Percentiles rank a stretch among this genome's conserved stretches.
These are phyloP conservation scores for Pseudochirops cupreus DNA, from an alignment of 2,797 vertebrate species.

Conservation along the genomic window DNA sequence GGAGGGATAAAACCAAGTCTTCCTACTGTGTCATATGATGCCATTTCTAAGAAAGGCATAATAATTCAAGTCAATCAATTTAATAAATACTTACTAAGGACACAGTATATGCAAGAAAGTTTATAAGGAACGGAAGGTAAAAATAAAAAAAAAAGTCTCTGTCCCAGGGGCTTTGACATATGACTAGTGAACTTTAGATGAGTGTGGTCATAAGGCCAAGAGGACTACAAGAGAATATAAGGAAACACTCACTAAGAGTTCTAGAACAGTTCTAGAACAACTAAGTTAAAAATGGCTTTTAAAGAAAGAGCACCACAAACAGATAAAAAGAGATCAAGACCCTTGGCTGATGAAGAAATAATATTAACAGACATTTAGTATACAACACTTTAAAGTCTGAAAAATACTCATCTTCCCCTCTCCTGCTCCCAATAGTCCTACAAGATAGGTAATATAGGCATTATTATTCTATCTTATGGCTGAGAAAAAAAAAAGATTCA, in stretches of 20 bases:
- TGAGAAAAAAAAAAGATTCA: neutral
- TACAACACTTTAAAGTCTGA: neutral
- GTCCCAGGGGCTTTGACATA: neutral
- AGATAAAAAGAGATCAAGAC: neutral
- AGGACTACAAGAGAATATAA: neutral
- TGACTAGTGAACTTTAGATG: neutral
- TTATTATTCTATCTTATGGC: no score
- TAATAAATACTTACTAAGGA: neutral
- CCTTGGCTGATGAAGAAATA: neutral
- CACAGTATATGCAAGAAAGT: neutral
- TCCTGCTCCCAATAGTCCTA: no score
- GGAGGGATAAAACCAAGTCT: neutral
- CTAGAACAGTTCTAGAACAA: neutral
- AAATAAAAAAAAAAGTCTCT: neutral
- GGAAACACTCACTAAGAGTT: neutral
- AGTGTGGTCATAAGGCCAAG: neutral
- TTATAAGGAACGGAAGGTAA: neutral
- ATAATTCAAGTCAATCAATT: neutral
- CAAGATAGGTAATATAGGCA: no score
- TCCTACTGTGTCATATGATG: neutral
- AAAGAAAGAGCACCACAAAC: neutral
- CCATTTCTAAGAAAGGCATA: neutral
- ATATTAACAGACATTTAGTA: neutral
- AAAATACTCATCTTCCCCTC: no score
- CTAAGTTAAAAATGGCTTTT: neutral